Evolutionary conservation across 2,113 vertebrate species (phyloP), one percentile per base, ranked within the genome.

Genomic region (Coracopsis vasa): DNA sequence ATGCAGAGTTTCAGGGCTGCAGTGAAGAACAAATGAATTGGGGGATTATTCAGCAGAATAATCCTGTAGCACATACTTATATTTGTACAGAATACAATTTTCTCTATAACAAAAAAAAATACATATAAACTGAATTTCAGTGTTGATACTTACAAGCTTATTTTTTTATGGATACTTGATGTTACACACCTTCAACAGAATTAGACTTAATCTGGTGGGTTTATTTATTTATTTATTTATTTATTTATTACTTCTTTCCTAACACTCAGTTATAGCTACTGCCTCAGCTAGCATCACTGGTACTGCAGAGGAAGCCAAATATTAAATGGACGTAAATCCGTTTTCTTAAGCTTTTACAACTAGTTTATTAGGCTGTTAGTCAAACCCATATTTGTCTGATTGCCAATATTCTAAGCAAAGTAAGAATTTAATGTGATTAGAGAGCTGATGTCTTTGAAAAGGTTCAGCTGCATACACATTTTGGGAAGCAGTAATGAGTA

Each of bases 21-120:
- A 56, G 50, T 41, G 72, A 92, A 65, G 3, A 92, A 61, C 47
- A 88, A 88, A 88, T 14, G 8, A 92, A 86, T 1, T 79, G 70
- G 16, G 78, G 53, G 41, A 80, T 50, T 93, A 95, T 74, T 86
- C 80, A 92, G 83, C 67, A 92, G 51, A 93, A 86, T 83, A 78
- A 92, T 71, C 71, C 48, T 51, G 29, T 39, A 78, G 27, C 29
- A 67, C 62, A 29, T 15, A 35, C 11, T 64, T 86, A 2, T 6
- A 87, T 51, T 67, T 80, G 50, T 39, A 80, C 39, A 58, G 33
- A 83, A 72, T 37, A 16, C 21, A n/a, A 80, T 28, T 67, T 72
- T 33, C n/a, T 69, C 35, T 25, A 2, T 5, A 83, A 84, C 2
- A 25, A 74, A 58, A 54, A 54, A 91, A 91, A 86, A 31, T 8